Evolutionary conservation across 92 coral and sea anemone species (phyloP).

Genomic region (Paramuricea clavata): DNA sequence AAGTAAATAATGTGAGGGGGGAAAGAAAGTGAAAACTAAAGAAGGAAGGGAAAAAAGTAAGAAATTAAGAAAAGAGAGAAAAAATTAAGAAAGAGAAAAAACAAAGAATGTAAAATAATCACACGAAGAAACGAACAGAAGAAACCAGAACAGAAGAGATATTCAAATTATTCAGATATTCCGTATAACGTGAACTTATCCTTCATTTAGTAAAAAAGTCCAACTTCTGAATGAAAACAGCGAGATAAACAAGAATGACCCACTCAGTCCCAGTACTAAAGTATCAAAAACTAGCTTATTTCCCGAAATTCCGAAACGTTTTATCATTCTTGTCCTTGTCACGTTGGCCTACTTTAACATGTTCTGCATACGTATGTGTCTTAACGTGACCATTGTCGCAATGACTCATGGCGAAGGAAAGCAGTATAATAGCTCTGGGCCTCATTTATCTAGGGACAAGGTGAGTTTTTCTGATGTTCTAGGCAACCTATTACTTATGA

Average conservation of each 20-base stretch:
- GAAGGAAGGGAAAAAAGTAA: too few relatives aligned
- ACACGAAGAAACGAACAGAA: too few relatives aligned
- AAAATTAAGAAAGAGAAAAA: too few relatives aligned
- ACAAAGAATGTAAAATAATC: too few relatives aligned
- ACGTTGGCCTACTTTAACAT: constrained; percentile 75
- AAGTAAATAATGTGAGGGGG: too few relatives aligned
- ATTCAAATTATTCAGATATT: too few relatives aligned
- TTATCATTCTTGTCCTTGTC: constrained; percentile 62
- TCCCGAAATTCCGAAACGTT: constrained; percentile 67
- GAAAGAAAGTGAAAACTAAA: too few relatives aligned
- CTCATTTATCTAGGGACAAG: background rate
- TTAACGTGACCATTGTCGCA: constrained; percentile 81
- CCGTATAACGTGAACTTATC: background rate
- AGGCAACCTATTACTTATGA: too few relatives aligned
- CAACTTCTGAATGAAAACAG: background rate
- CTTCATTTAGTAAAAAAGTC: background rate
- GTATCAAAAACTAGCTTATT: background rate
- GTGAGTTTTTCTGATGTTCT: background rate
- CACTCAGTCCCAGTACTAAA: background rate
- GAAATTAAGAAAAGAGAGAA: too few relatives aligned
- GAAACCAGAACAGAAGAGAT: too few relatives aligned
- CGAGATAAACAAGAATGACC: background rate
- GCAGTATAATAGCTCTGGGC: background rate
- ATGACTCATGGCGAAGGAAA: constrained; percentile 52
- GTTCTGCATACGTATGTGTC: constrained; percentile 80